phyloP scores from a whole-genome alignment of 2,888 invertebrate genomes.

The Hofmannophila pseudospretella region DNA sequence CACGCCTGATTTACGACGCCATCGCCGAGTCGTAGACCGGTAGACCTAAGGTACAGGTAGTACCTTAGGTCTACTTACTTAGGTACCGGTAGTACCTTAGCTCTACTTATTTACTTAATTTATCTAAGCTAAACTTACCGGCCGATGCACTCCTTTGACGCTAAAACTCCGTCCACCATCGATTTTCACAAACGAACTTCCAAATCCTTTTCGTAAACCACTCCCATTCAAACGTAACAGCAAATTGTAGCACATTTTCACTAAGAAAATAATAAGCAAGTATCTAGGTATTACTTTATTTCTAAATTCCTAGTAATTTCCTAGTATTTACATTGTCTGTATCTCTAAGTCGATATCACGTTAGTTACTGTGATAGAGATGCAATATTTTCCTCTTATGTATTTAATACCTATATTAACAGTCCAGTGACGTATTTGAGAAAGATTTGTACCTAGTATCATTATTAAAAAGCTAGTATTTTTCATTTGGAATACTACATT shows the following conservation, averaged over 20 bases:
- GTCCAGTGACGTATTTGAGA: conserved; percentile 37
- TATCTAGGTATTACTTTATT: not conserved
- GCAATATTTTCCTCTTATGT: conserved; percentile 23
- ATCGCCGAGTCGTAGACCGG: no score
- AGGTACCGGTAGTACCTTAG: no score
- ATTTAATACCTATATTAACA: conserved; percentile 22
- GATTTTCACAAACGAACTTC: conserved; percentile 18
- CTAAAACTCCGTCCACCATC: conserved; percentile 40
- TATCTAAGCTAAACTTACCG: no score
- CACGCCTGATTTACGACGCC: no score
- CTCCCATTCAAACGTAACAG: conserved; percentile 30
- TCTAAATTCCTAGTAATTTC: not conserved
- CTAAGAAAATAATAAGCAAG: not conserved
- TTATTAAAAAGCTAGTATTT: no score
- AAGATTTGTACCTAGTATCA: no score
- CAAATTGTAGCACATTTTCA: conserved; percentile 48
- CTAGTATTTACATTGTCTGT: conserved; percentile 11
- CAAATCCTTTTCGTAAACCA: conserved; percentile 25
- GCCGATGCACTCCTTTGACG: conserved; percentile 35
- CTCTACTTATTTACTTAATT: no score
- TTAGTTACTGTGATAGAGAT: conserved; percentile 29
- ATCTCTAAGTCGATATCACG: conserved; percentile 23
- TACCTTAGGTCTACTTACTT: no score
- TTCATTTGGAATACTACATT: no score
- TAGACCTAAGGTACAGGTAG: no score